A percentile compares a stretch with the other conserved stretches of the same genome.
Evolutionary conservation across 2,113 vertebrate species (phyloP).

Genomic region (Erythrolamprus reginae): DNA sequence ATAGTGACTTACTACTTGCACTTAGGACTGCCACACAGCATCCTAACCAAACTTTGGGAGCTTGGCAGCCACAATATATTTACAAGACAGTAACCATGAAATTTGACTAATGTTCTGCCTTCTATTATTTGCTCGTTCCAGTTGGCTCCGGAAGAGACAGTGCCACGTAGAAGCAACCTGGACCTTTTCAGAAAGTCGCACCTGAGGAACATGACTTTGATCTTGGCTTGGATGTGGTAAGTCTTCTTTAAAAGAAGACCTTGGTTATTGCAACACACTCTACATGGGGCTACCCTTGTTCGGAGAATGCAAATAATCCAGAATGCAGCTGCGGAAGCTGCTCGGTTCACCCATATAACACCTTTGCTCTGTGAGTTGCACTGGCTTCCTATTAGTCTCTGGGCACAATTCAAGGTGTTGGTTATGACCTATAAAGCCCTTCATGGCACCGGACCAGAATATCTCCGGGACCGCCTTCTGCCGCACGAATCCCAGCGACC

Average conservation of each 20-base stretch:
- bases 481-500: too few species aligned
- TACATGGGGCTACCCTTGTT: too few species aligned
- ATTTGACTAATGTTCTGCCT: background rate
- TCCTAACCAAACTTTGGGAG: background rate
- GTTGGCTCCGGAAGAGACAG: constrained; percentile 61
- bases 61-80: background rate
- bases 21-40: background rate
- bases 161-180: constrained; percentile 60
- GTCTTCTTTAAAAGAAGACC: constrained; percentile 30
- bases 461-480: too few species aligned
- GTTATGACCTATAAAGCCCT: too few species aligned
- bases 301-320: too few species aligned
- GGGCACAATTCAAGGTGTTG: too few species aligned
- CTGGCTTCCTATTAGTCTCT: too few species aligned
- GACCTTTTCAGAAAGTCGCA: constrained; percentile 72
- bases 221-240: constrained; percentile 74
- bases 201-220: constrained; percentile 67
- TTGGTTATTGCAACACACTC: too few species aligned
- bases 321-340: too few species aligned
- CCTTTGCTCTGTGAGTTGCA: too few species aligned
- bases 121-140: constrained; percentile 19
- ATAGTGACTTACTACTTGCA: background rate
- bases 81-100: background rate
- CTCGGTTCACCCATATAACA: too few species aligned
- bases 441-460: too few species aligned